These are phyloP conservation scores for Acanthosepion pharaonis DNA, from an alignment of 2,888 invertebrate species.

Conservation along the genomic window DNA sequence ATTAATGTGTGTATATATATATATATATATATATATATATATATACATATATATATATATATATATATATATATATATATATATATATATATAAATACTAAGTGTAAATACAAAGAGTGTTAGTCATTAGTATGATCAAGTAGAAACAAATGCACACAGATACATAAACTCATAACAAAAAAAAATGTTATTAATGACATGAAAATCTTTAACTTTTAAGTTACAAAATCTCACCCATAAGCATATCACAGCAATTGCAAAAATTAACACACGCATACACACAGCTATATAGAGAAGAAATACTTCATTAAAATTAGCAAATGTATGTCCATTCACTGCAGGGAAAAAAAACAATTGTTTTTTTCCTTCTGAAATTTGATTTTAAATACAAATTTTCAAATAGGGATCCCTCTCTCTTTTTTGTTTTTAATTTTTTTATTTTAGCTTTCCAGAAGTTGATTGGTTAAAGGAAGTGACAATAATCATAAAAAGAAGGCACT, in stretches of 20 bases:
- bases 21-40: neutral
- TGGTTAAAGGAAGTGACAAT: neutral
- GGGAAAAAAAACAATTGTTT: neutral
- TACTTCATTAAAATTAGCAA: neutral
- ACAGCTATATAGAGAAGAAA: neutral
- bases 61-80: neutral
- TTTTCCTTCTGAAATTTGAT: neutral
- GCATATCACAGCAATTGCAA: neutral
- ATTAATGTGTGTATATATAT: neutral
- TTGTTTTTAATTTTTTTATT: neutral
- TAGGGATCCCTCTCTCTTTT: neutral
- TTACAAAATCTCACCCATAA: neutral
- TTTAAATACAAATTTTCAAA: neutral
- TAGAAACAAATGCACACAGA: neutral
- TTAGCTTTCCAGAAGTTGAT: neutral
- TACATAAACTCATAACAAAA: no score
- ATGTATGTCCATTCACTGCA: constrained; percentile 13
- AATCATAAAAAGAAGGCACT: constrained; percentile 15
- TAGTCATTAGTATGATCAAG: neutral
- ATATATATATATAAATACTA: neutral
- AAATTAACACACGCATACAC: neutral
- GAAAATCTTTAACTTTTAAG: neutral
- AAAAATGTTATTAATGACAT: neutral
- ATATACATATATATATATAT: neutral
- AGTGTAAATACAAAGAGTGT: neutral